Conservation (phyloP, 2,797 vertebrate species). For the Tiaroga cobitis region DNA sequence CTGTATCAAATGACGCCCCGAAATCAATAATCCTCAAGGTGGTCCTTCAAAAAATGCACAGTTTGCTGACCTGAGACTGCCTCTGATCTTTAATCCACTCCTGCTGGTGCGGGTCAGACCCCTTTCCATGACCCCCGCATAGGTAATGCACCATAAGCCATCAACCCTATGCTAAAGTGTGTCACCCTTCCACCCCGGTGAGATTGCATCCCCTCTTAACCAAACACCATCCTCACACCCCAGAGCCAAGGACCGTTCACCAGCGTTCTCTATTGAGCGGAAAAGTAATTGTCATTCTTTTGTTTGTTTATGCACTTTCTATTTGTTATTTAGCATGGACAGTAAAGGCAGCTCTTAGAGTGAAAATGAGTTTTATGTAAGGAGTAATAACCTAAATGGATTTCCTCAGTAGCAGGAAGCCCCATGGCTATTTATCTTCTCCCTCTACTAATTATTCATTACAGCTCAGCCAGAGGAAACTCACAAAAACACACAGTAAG, state of each 20-base stretch:
- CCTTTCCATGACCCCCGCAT: constrained; percentile 39
- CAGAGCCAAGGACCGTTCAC: constrained; percentile 27
- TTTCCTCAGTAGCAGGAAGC: constrained; percentile 70
- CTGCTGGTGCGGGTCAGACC: constrained; percentile 16
- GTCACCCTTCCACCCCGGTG: neutral
- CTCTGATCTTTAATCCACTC: constrained; percentile 53
- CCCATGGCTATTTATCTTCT: constrained; percentile 81
- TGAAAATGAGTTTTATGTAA: constrained; percentile 82
- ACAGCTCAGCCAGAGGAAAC: constrained; percentile 72
- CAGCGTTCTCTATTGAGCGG: constrained; percentile 23
- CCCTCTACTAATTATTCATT: constrained; percentile 83
- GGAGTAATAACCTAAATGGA: constrained; percentile 82
- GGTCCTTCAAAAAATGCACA: constrained; percentile 66
- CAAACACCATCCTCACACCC: constrained; percentile 30
- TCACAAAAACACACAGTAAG: constrained; percentile 63
- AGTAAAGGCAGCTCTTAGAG: constrained; percentile 76
- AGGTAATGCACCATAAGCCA: constrained; percentile 26
- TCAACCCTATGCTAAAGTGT: constrained; percentile 27
- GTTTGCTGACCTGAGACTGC: constrained; percentile 59
- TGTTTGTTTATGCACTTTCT: constrained; percentile 76
- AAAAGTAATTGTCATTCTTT: constrained; percentile 68
- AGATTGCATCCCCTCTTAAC: neutral
- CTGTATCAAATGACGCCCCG: constrained; percentile 68
- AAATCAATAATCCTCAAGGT: constrained; percentile 72
- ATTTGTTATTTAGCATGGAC: constrained; percentile 77